These are phyloP conservation scores for Hypanus sabinus DNA, from an alignment of 2,113 vertebrate genomes.

Conservation along the genomic window DNA sequence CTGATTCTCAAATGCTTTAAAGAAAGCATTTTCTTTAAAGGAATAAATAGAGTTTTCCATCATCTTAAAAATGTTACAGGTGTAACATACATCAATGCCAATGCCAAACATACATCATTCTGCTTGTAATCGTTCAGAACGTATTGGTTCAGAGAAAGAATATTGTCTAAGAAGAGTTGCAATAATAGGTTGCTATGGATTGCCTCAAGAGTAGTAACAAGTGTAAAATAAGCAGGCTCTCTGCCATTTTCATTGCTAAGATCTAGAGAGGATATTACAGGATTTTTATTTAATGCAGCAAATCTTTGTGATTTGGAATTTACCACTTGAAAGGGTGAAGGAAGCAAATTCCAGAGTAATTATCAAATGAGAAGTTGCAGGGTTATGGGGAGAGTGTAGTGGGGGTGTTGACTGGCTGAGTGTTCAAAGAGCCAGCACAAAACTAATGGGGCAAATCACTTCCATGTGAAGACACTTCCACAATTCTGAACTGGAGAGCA, in stretches of 20 bases:
- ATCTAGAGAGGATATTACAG: neutral
- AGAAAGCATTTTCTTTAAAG: too few species aligned
- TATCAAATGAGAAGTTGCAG: neutral
- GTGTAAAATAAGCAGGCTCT: neutral
- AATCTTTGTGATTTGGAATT: neutral
- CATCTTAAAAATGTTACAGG: neutral
- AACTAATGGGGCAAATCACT: neutral
- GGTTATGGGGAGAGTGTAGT: neutral
- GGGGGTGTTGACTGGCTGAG: neutral
- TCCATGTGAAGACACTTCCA: neutral
- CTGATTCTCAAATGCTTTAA: neutral
- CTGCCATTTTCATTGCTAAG: neutral
- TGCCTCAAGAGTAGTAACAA: neutral
- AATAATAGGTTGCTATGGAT: neutral
- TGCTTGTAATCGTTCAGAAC: neutral
- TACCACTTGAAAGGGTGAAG: neutral
- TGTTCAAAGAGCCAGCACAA: neutral
- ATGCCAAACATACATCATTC: too few species aligned
- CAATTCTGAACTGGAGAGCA: neutral
- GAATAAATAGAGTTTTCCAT: neutral
- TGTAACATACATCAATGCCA: neutral
- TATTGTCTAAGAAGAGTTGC: neutral
- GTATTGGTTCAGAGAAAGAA: neutral
- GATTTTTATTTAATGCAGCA: neutral
- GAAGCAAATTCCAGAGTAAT: neutral